These are phyloP conservation scores for Dromiciops gliroides DNA, from an alignment of 2,113 vertebrate genomes.

Conservation along the genomic window DNA sequence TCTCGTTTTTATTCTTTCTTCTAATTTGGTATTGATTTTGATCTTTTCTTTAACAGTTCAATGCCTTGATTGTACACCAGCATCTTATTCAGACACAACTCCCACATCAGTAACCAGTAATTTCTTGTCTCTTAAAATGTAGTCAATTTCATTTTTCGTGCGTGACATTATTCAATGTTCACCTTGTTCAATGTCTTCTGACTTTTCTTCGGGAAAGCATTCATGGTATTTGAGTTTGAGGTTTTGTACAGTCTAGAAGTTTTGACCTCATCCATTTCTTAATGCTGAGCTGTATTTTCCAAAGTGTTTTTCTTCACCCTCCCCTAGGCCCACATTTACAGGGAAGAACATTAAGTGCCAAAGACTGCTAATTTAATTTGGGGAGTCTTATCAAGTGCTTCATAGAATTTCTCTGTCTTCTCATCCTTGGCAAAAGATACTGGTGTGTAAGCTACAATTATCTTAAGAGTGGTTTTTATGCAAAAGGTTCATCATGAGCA, in stretches of 20 bases:
- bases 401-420: not conserved
- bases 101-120: not conserved
- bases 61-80: not conserved
- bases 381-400: not conserved
- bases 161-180: not conserved
- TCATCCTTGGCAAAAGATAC: not conserved
- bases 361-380: not conserved
- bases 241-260: not conserved
- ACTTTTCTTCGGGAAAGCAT: not conserved
- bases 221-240: not conserved
- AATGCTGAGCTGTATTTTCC: not conserved
- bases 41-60: not conserved
- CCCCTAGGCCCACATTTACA: not conserved
- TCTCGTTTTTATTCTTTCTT: not conserved
- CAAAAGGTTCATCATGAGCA: not conserved
- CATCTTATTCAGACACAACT: not conserved
- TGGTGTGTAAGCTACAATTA: not conserved
- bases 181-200: not conserved
- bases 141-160: not conserved
- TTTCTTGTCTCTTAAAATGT: not conserved
- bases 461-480: not conserved
- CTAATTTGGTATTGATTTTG: not conserved
- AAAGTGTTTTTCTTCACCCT: not conserved
- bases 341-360: not conserved
- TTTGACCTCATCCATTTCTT: not conserved